Conservation (phyloP, 1,140 invertebrate species). For the Drosophila obscura region DNA sequence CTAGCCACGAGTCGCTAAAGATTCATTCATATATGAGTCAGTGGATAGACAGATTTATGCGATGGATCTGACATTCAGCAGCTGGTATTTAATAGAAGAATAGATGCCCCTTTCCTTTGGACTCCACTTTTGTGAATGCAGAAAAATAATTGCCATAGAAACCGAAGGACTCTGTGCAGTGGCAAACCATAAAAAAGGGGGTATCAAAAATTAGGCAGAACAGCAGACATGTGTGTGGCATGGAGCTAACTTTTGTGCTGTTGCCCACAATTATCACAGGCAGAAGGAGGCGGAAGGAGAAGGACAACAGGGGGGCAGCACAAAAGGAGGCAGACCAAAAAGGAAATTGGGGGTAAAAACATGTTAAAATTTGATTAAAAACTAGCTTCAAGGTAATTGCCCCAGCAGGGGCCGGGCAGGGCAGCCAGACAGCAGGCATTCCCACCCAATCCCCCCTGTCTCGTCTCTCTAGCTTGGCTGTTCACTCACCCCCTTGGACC, state of each 20-base stretch:
- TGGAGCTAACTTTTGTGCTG: constrained; percentile 36
- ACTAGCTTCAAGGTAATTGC: constrained; percentile 73
- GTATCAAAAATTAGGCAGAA: constrained; percentile 31
- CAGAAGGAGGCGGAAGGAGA: not conserved
- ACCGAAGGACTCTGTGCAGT: not conserved
- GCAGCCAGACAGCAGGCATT: constrained; percentile 23
- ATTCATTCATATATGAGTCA: too few species aligned
- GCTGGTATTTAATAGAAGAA: too few species aligned
- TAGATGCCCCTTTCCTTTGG: too few species aligned
- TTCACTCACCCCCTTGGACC: constrained; percentile 25
- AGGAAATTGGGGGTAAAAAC: constrained; percentile 50
- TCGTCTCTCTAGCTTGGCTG: too few species aligned
- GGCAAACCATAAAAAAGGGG: not conserved
- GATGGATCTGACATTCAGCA: too few species aligned
- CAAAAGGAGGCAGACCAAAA: not conserved
- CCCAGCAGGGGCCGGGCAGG: constrained; percentile 1
- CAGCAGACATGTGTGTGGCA: constrained; percentile 19
- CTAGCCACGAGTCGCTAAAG: too few species aligned
- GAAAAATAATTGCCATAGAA: too few species aligned
- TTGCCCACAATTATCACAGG: constrained; percentile 48
- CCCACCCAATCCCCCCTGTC: constrained; percentile 2
- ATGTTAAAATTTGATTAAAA: constrained; percentile 77
- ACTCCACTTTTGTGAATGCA: too few species aligned
- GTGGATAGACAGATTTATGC: too few species aligned
- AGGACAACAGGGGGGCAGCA: not conserved